Percentiles rank a stretch among this genome's conserved stretches.
Conservation (phyloP, 2,888 invertebrate species). For the Cheilosia vernalis region DNA sequence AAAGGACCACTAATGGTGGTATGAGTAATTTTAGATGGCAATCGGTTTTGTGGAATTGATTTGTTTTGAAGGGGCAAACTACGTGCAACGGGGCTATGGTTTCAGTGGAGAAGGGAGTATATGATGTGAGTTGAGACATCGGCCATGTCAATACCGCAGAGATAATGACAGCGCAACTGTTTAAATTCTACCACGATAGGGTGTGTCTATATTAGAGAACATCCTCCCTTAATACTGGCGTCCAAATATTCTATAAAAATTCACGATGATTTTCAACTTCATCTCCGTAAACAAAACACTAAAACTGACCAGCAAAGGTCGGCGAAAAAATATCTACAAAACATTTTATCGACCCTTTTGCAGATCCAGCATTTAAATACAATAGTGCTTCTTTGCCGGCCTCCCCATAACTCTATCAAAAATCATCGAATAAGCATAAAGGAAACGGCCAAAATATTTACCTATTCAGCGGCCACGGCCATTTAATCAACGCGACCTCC, state of each 20-base stretch:
- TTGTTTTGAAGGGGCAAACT: not conserved
- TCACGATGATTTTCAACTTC: not conserved
- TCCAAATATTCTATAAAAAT: no score
- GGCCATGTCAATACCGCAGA: no score
- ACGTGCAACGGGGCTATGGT: no score
- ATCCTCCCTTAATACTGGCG: no score
- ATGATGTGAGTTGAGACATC: no score
- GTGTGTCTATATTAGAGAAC: no score
- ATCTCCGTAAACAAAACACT: no score
- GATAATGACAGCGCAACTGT: no score
- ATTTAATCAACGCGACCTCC: conserved; percentile 77
- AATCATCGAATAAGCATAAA: conserved; percentile 67
- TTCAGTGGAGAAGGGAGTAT: no score
- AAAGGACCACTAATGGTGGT: not conserved
- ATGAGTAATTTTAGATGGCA: not conserved
- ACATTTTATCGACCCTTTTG: conserved; percentile 15
- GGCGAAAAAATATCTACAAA: conserved; percentile 10
- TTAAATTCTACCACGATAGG: no score
- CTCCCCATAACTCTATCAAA: conserved; percentile 25
- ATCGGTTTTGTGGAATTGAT: not conserved
- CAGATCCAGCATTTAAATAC: conserved; percentile 19
- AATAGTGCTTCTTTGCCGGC: conserved; percentile 27
- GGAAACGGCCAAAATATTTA: conserved; percentile 59
- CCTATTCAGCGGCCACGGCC: conserved; percentile 69
- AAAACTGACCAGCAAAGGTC: not conserved